A percentile compares a stretch with the other conserved stretches of the same genome.
phyloP scores from a whole-genome alignment of 2,797 vertebrate species.

The Ciconia nigra region DNA sequence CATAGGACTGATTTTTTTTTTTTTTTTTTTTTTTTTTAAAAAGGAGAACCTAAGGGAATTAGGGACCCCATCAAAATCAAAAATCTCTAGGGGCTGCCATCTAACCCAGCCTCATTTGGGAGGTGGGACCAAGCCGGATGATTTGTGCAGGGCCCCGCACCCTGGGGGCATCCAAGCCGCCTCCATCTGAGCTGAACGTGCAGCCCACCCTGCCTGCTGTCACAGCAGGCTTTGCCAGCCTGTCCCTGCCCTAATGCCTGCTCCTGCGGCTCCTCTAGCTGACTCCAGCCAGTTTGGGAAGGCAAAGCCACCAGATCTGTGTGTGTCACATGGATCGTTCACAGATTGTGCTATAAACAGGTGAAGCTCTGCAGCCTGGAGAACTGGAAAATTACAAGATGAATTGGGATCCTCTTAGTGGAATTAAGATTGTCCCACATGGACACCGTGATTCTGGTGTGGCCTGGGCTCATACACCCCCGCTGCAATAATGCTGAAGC shows the following conservation, averaged over 20 bases:
- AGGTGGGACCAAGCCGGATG: neutral
- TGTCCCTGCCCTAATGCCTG: neutral
- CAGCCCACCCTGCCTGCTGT: neutral
- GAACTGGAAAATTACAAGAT: neutral
- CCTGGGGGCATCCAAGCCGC: neutral
- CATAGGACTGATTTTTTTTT: neutral
- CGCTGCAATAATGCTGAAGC: neutral
- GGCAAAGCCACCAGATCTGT: neutral
- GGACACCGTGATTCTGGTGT: neutral
- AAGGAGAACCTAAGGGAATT: neutral
- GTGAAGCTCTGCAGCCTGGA: neutral
- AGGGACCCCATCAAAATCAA: neutral
- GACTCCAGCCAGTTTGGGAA: neutral
- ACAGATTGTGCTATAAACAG: neutral
- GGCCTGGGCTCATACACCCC: neutral
- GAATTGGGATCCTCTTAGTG: neutral
- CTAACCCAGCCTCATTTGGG: neutral
- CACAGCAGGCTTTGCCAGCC: neutral
- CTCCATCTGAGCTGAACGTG: fast-evolving
- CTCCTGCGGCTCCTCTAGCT: neutral
- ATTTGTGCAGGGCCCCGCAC: neutral
- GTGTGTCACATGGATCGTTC: fast-evolving
- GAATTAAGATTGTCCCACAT: neutral
- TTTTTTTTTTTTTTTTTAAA: neutral
- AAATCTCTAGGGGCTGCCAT: neutral